These are phyloP conservation scores for Actinostola sp. DNA, from an alignment of 92 coral and sea anemone species.

Conservation along the genomic window DNA sequence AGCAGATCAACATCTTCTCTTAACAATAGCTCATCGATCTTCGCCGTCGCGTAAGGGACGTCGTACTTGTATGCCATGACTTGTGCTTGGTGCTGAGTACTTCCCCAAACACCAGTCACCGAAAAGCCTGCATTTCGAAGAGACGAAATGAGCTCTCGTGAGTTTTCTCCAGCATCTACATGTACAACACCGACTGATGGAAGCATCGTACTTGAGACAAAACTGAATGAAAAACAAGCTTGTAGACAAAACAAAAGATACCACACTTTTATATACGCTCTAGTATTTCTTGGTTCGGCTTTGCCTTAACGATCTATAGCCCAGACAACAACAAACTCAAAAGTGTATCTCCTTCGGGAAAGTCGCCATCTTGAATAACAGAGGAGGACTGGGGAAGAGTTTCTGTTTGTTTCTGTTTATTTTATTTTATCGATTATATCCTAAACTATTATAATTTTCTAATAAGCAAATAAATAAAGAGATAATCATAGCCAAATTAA, in stretches of 20 bases:
- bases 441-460: too few relatives aligned
- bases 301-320: too few relatives aligned
- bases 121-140: slow-evolving; percentile 87
- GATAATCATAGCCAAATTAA: too few relatives aligned
- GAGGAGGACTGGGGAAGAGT: slow-evolving; percentile 7
- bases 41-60: slow-evolving; percentile 83
- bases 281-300: too few relatives aligned
- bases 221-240: neutral
- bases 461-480: too few relatives aligned
- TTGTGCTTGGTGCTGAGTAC: slow-evolving; percentile 85
- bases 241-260: neutral
- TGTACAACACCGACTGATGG: slow-evolving; percentile 98
- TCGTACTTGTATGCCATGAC: slow-evolving; percentile 77
- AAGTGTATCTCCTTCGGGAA: too few relatives aligned
- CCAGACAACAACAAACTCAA: too few relatives aligned
- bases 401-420: too few relatives aligned
- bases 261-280: too few relatives aligned
- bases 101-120: slow-evolving; percentile 91
- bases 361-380: slow-evolving; percentile 31
- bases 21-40: slow-evolving; percentile 89
- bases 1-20: slow-evolving; percentile 95
- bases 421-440: too few relatives aligned
- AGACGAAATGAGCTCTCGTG: slow-evolving; percentile 75
- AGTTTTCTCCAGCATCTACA: slow-evolving; percentile 85
- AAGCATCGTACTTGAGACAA: too few relatives aligned